These are phyloP conservation scores for Melitaea athalia DNA, from an alignment of 2,888 invertebrate genomes.

Conservation along the genomic window DNA sequence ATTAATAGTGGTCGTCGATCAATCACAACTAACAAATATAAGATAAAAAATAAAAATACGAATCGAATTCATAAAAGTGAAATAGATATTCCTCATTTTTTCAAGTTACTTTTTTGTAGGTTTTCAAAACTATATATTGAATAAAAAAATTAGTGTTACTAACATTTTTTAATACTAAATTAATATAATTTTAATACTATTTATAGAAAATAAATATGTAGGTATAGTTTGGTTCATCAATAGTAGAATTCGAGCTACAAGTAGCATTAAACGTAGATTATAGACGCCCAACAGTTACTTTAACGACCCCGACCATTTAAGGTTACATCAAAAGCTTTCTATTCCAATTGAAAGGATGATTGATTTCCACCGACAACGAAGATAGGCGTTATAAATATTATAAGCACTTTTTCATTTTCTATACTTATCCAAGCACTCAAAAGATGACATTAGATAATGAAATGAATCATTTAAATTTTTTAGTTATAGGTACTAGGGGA, in stretches of 20 bases:
- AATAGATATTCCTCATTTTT: no score
- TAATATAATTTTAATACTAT: no score
- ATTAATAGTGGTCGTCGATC: no score
- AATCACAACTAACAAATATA: no score
- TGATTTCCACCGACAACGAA: slow-evolving; percentile 29
- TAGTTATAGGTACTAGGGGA: not conserved
- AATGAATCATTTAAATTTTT: not conserved
- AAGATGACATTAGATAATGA: slow-evolving; percentile 16
- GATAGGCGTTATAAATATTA: slow-evolving; percentile 2
- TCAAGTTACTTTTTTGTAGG: no score
- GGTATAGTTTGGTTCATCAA: not conserved
- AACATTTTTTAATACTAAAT: no score
- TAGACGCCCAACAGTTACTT: slow-evolving; percentile 1
- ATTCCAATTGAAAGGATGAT: slow-evolving; percentile 34
- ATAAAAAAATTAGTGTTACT: no score
- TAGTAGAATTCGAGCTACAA: not conserved
- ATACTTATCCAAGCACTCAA: slow-evolving; percentile 1
- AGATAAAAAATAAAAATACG: no score
- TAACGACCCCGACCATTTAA: slow-evolving; percentile 23
- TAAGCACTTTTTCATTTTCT: slow-evolving; percentile 16
- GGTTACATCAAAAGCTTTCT: slow-evolving; percentile 29
- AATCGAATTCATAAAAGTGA: no score
- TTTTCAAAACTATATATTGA: no score
- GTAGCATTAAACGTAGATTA: not conserved
- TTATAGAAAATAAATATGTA: not conserved